Base-by-base conservation (phyloP, 2,797 vertebrate species). In the Cyclopterus lumpus region DNA sequence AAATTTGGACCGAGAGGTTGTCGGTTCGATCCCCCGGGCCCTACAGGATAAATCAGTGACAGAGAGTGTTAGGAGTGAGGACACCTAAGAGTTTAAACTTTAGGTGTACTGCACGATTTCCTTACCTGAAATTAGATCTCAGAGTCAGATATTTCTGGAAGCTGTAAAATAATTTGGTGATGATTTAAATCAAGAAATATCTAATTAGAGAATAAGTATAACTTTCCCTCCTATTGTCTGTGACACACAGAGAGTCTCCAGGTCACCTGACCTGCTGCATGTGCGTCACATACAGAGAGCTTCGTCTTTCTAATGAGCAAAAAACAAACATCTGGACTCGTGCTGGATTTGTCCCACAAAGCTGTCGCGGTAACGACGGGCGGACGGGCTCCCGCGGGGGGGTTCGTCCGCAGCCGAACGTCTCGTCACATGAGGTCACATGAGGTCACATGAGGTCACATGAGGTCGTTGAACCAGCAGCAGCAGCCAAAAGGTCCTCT, bases 331-430 rank as follows among this genome's bases (percentile, higher is more conserved):
- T 69, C 24, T 67, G 57, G 18, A 67, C 46, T 68, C 51, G 1
- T 66, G 83, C 81, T 90, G 88, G 83, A 78, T 1, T 34, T 71
- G 85, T 81, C 70, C 70, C 80, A 70, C 69, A 24, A 75, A 48
- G 24, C 10, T 8, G 15, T 34, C 44, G 14, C 20, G 5, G 34
- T 55, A 42, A 16, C 11, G 30, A 32, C 4, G 32, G 15, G 30
- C 38, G 16, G 55, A 22, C 12, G 1, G 55, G 55, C 67, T 69
- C 28, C 60, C 48, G 72, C 62, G n/a, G n/a, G 26, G 67, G 57
- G 58, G 66, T 79, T n/a, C 18, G 67, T 74, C 73, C 70, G 38
- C 63, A 77, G 66, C 49, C 61, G 36, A 62, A 32, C 44, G 4
- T 22, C 42, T 24, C 22, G 71, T 73, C 66, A 74, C 68, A 79